Evolutionary conservation across 2,888 invertebrate species (phyloP).

Genomic region (Tinea semifulvella): DNA sequence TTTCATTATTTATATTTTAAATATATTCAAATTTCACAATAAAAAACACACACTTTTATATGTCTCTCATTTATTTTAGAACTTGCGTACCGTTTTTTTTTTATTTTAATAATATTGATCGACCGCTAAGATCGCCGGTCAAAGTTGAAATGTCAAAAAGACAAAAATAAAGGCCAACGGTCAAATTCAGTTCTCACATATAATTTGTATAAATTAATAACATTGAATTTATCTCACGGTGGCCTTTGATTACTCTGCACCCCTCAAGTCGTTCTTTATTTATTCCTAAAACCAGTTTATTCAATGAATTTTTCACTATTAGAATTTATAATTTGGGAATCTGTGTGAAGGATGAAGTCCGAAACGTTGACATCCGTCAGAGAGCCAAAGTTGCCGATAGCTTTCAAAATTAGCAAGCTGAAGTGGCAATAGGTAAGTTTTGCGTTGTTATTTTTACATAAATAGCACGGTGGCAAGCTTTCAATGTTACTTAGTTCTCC

Average conservation of each 20-base stretch:
- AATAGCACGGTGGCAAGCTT: no score
- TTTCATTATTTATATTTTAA: no score
- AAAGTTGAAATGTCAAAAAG: slow-evolving; percentile 31
- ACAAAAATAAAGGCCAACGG: slow-evolving; percentile 29
- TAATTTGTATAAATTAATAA: slow-evolving; percentile 28
- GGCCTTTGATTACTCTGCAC: slow-evolving; percentile 4
- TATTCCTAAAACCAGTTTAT: slow-evolving; percentile 4
- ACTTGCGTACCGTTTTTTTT: no score
- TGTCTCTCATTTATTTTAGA: no score
- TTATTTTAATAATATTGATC: neutral
- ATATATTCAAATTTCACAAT: no score
- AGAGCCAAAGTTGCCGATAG: no score
- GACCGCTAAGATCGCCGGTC: slow-evolving; percentile 25
- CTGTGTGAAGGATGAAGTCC: no score
- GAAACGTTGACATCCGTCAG: no score
- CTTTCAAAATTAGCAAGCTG: no score
- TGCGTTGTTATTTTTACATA: no score
- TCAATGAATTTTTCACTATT: neutral
- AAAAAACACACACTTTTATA: neutral
- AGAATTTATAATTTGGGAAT: slow-evolving; percentile 10
- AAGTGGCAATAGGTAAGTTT: no score
- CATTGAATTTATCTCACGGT: slow-evolving; percentile 11
- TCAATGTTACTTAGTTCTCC: no score
- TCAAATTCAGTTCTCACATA: slow-evolving; percentile 48
- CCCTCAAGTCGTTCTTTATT: neutral